These are phyloP conservation scores for Cantharis lateralis DNA, from an alignment of 2,888 invertebrate species.

Conservation along the genomic window DNA sequence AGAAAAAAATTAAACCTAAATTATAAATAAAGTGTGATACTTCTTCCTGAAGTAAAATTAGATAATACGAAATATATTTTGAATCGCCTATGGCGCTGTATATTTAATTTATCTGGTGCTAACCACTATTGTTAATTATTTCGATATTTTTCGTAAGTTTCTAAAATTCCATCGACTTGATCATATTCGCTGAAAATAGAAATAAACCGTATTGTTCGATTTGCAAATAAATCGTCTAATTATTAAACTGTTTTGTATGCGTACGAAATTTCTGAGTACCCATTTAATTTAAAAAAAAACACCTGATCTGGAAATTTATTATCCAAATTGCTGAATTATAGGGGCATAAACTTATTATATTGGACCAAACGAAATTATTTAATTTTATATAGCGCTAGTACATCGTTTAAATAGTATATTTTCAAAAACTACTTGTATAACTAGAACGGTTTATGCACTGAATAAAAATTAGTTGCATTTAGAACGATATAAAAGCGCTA, in stretches of 20 bases:
- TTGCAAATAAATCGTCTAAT: background rate
- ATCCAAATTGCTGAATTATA: background rate
- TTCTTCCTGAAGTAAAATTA: too few species aligned
- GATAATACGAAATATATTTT: too few species aligned
- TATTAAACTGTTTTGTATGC: background rate
- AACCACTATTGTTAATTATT: too few species aligned
- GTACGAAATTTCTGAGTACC: background rate
- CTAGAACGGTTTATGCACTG: background rate
- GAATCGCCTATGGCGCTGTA: too few species aligned
- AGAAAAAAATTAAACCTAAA: too few species aligned
- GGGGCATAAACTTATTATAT: background rate
- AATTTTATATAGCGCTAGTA: too few species aligned
- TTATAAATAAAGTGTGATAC: too few species aligned
- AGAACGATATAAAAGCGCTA: background rate
- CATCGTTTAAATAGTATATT: background rate
- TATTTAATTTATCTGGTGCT: too few species aligned
- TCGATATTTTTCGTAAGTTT: background rate
- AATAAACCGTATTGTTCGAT: background rate
- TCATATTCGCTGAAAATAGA: background rate
- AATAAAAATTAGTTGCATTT: background rate
- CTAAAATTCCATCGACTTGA: too few species aligned
- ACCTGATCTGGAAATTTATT: conserved; percentile 8
- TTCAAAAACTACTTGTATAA: background rate
- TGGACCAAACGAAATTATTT: background rate
- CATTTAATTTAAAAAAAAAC: background rate